Conservation (phyloP, 2,888 invertebrate species). For the Erebia ligea region DNA sequence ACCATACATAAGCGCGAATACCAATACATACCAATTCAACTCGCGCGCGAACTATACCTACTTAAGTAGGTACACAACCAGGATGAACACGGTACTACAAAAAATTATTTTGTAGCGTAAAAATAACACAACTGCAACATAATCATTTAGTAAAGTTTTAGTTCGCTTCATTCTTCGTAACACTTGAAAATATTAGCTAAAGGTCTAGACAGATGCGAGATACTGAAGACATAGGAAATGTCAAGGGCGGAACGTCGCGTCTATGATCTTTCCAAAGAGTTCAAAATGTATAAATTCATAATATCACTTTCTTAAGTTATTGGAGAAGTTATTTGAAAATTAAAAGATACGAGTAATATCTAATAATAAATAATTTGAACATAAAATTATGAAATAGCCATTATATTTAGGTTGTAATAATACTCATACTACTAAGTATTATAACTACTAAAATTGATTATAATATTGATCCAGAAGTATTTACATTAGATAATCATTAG, state of each 20-base stretch:
- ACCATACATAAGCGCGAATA: no score
- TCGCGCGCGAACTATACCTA: no score
- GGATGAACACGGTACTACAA: not conserved
- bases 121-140: not conserved
- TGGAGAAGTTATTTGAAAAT: not conserved
- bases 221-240: conserved; percentile 65
- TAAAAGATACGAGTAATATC: not conserved
- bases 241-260: conserved; percentile 61
- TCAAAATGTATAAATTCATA: not conserved
- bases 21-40: no score
- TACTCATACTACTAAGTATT: no score
- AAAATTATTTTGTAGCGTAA: not conserved
- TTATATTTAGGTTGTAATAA: no score
- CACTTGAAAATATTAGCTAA: conserved; percentile 41
- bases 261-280: conserved; percentile 15
- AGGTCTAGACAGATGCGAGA: conserved; percentile 51
- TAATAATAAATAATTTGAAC: no score
- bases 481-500: no score
- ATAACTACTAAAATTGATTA: no score
- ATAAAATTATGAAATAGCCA: no score
- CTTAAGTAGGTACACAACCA: not conserved
- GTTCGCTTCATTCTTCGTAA: conserved; percentile 32
- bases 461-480: no score
- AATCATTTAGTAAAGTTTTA: conserved; percentile 10
- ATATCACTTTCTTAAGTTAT: not conserved